Evolutionary conservation across 1,140 invertebrate genomes (phyloP).

Genomic region (Brachionus rubens): DNA sequence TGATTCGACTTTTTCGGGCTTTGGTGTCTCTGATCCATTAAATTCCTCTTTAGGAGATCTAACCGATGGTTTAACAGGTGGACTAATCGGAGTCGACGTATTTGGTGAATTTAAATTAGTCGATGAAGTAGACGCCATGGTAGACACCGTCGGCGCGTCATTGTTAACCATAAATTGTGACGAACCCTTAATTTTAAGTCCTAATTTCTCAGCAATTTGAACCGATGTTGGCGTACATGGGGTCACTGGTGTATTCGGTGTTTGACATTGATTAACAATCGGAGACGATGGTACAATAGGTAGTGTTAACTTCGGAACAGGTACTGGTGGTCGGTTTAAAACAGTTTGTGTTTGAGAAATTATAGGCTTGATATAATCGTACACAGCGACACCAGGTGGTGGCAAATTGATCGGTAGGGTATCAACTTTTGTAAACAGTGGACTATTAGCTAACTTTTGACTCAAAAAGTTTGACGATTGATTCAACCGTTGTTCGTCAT

Average conservation of each 20-base stretch:
- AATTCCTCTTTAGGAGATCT: background rate
- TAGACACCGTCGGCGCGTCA: background rate
- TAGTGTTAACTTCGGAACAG: background rate
- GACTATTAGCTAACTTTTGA: constrained; percentile 23
- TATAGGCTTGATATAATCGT: constrained; percentile 1
- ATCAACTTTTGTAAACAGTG: constrained; percentile 2
- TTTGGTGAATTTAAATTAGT: background rate
- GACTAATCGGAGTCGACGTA: background rate
- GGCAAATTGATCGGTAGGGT: background rate
- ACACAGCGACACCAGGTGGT: background rate
- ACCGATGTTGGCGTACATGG: constrained; percentile 36
- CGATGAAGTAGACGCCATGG: background rate
- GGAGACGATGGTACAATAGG: background rate
- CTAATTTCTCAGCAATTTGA: constrained; percentile 41
- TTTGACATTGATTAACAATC: too few relatives aligned
- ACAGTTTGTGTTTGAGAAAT: background rate
- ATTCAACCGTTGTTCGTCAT: constrained; percentile 25
- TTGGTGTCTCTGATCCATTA: background rate
- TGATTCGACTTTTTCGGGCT: background rate
- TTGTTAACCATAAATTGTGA: background rate
- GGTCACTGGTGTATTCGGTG: background rate
- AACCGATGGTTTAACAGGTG: background rate
- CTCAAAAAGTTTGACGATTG: constrained; percentile 17
- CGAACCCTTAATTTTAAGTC: constrained; percentile 30
- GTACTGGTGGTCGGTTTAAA: background rate